phyloP scores from a whole-genome alignment of 2,888 invertebrate genomes.

The Thera obeliscata region DNA sequence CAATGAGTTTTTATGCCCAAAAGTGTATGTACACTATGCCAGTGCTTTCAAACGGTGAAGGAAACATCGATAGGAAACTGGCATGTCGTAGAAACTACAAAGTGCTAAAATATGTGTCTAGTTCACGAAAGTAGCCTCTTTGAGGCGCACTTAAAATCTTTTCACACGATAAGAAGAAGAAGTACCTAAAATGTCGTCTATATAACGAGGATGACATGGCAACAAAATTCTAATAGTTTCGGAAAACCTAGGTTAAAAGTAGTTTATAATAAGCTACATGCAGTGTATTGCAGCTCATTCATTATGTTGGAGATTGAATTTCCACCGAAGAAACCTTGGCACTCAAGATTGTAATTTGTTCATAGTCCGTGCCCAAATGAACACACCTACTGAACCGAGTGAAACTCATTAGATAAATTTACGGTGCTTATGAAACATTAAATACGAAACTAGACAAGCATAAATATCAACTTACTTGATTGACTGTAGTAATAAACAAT shows the following conservation, averaged over 20 bases:
- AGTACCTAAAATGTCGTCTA: too few relatives aligned
- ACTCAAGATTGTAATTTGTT: not conserved
- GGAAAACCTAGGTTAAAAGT: not conserved
- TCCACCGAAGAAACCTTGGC: constrained; percentile 9
- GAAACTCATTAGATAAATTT: not conserved
- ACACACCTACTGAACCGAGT: not conserved
- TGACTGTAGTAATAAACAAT: not conserved
- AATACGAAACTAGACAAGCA: not conserved
- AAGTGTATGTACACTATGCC: too few relatives aligned
- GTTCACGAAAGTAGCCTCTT: too few relatives aligned
- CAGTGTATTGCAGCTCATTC: constrained; percentile 1
- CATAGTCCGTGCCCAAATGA: constrained; percentile 2
- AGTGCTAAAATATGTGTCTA: too few relatives aligned
- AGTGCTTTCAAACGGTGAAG: too few relatives aligned
- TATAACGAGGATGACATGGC: too few relatives aligned
- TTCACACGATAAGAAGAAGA: too few relatives aligned
- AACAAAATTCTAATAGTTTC: too few relatives aligned
- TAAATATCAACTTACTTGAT: not conserved
- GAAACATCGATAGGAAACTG: too few relatives aligned
- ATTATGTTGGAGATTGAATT: not conserved
- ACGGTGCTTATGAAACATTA: not conserved
- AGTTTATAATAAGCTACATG: not conserved
- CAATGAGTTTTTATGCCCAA: too few relatives aligned
- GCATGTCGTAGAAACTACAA: too few relatives aligned
- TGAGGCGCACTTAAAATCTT: too few relatives aligned